Base-by-base conservation (phyloP, 2,888 invertebrate species). In the Euplexia lucipara region DNA sequence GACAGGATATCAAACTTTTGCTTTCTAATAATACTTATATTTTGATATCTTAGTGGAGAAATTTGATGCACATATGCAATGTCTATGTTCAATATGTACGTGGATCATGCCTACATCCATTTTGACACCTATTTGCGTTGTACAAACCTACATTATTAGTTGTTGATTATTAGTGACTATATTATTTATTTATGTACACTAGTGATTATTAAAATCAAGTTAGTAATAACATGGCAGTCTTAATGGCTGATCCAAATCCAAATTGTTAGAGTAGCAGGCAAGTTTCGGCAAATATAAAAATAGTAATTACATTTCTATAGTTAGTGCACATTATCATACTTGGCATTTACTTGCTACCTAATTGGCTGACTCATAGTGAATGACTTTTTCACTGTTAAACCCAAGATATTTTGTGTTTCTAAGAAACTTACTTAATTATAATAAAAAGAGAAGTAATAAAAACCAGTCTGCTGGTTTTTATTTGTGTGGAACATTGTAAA, bases 381-480 rank as follows among this genome's bases (percentile, higher is more conserved):
- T 70, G 32, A 8, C 39, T 42, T 70, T 70, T n/a, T 20, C 37
- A 39, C 45, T 58, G 20, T 9, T 32, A 18, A 26, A 42, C 10
- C 20, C 3, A n/a, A 32, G 32, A 8, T 35, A 56, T 54, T 41
- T 41, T 41, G 20, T 16, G 8, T 59, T 47, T 47, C 39, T 6
- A 20, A 20, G 30, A 20, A 47, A 41, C 20, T 16, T 26, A n/a
- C n/a, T n/a, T n/a, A n/a, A n/a, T n/a, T n/a, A n/a, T n/a, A 34
- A 35, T 30, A 59, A 66, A 65, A 70, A 48, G 60, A 70, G 20
- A 3, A 7, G 14, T 7, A 35, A 32, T 60, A 70, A 66, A 60
- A 66, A 70, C 48, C 60, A 32, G 22, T 66, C 48, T 70, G 35
- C 22, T 22, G 2, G 9, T 42, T 47, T 70, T 48, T 47, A 34